A percentile compares a stretch with the other conserved stretches of the same genome.
Evolutionary conservation across 2,888 invertebrate species (phyloP).

Genomic region (Pyrrhosoma nymphula): DNA sequence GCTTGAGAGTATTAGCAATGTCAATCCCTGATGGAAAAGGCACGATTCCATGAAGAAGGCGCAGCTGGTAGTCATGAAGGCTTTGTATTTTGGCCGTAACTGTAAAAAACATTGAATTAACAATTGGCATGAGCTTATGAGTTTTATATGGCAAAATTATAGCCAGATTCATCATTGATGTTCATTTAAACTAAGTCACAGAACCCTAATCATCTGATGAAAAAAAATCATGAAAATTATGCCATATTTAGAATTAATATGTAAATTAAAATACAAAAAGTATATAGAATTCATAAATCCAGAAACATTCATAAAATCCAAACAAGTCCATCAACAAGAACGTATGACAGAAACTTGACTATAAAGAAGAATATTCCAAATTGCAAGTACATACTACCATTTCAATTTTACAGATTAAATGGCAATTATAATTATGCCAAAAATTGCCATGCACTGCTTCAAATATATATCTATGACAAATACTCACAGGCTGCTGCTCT

Average conservation of each 20-base stretch:
- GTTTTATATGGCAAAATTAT: no score
- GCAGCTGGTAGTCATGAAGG: constrained; percentile 96
- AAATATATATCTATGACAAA: constrained; percentile 69
- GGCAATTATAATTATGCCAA: constrained; percentile 52
- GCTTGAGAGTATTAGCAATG: constrained; percentile 98
- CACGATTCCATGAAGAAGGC: constrained; percentile 93
- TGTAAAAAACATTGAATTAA: constrained; percentile 77
- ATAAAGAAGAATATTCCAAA: not conserved
- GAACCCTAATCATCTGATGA: no score
- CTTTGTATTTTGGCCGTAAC: constrained; percentile 99
- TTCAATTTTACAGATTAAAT: constrained; percentile 68
- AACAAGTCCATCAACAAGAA: no score
- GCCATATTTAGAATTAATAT: no score
- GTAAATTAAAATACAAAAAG: not conserved
- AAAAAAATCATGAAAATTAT: not conserved
- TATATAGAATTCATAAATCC: not conserved
- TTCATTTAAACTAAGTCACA: not conserved
- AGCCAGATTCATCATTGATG: no score
- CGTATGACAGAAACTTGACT: no score
- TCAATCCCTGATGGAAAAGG: constrained; percentile 97
- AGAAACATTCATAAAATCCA: no score
- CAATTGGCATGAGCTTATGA: not conserved
- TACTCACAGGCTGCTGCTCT: constrained; percentile 95
- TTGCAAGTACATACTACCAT: constrained; percentile 39
- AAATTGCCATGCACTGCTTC: not conserved